phyloP scores from a whole-genome alignment of 2,797 vertebrate species.

The Chloroceryle amazona region DNA sequence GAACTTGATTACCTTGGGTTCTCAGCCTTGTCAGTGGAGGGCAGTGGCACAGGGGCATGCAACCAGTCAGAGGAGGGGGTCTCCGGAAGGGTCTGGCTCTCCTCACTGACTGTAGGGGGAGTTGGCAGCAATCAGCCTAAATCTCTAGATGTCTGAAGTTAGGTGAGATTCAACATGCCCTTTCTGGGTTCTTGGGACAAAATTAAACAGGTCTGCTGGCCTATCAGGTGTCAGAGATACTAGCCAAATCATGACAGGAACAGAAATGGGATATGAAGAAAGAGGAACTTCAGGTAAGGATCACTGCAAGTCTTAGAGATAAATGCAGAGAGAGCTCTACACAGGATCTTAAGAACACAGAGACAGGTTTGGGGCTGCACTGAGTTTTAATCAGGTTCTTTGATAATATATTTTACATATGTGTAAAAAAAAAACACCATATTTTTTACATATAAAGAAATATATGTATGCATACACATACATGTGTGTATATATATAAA shows the following conservation, averaged over 20 bases:
- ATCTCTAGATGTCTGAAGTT: background rate
- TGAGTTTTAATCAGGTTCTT: background rate
- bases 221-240: background rate
- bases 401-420: background rate
- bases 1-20: background rate
- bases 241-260: background rate
- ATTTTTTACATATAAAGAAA: background rate
- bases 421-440: background rate
- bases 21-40: background rate
- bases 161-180: background rate
- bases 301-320: background rate
- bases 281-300: background rate
- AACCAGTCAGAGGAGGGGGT: background rate
- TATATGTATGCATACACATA: background rate
- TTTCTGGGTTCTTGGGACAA: too few species aligned
- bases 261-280: background rate
- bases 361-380: background rate
- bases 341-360: background rate
- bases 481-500: too few species aligned
- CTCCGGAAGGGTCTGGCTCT: background rate
- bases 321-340: fast-evolving
- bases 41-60: background rate
- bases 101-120: background rate
- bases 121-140: background rate
- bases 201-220: background rate